Conservation (phyloP, 2,888 invertebrate genomes). For the Endotricha flammealis region DNA sequence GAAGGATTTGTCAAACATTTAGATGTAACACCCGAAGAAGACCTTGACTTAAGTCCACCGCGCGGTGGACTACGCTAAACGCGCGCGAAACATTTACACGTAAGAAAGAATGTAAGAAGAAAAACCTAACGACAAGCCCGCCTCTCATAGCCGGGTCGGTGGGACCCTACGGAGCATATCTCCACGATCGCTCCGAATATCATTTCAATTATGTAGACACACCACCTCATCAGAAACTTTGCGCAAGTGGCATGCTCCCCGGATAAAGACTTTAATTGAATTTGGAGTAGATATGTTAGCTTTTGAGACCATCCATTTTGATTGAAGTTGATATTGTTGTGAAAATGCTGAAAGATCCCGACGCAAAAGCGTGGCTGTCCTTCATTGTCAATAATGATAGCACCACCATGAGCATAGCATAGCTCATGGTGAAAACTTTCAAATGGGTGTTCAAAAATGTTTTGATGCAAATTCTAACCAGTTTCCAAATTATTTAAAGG, state of each 20-base stretch:
- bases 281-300: slow-evolving; percentile 92
- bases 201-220: slow-evolving; percentile 86
- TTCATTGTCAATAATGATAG: slow-evolving; percentile 86
- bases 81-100: slow-evolving; percentile 81
- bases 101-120: slow-evolving; percentile 57
- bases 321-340: slow-evolving; percentile 89
- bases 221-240: slow-evolving; percentile 79
- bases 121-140: slow-evolving; percentile 22
- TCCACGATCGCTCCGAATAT: slow-evolving; percentile 95
- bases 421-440: slow-evolving; percentile 87
- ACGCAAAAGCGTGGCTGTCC: slow-evolving; percentile 89
- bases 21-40: slow-evolving; percentile 81
- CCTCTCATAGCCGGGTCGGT: slow-evolving; percentile 90
- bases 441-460: slow-evolving; percentile 80
- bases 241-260: slow-evolving; percentile 88
- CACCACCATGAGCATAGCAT: no score
- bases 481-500: slow-evolving; percentile 47
- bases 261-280: slow-evolving; percentile 85
- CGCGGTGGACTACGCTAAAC: slow-evolving; percentile 84
- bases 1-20: slow-evolving; percentile 86
- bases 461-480: slow-evolving; percentile 80
- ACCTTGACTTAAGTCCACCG: slow-evolving; percentile 82
- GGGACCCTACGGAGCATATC: slow-evolving; percentile 93
- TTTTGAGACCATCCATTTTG: slow-evolving; percentile 93
- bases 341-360: slow-evolving; percentile 85